phyloP scores from a whole-genome alignment of 2,113 vertebrate genomes.

The Columba janthina region DNA sequence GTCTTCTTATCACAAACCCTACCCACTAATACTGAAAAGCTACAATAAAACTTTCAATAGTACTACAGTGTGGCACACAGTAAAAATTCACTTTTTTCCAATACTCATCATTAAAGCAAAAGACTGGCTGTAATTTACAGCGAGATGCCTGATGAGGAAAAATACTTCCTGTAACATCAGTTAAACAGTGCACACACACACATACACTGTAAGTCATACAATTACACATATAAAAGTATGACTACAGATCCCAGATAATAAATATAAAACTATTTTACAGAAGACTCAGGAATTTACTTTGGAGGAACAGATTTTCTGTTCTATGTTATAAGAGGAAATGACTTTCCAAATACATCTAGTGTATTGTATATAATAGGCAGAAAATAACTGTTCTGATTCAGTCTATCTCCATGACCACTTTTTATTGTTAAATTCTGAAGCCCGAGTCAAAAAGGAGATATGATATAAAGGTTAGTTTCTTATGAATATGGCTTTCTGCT shows the following conservation, averaged over 20 bases:
- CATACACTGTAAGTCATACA: neutral
- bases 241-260: neutral
- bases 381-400: neutral
- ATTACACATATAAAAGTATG: neutral
- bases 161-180: neutral
- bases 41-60: neutral
- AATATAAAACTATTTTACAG: neutral
- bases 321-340: neutral
- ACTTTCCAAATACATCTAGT: neutral
- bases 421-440: neutral
- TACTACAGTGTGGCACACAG: neutral
- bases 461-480: neutral
- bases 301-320: neutral
- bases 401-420: neutral
- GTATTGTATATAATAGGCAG: neutral
- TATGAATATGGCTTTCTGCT: neutral
- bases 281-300: neutral
- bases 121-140: neutral
- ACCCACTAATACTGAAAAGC: neutral
- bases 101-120: neutral
- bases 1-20: neutral
- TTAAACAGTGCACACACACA: neutral
- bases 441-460: neutral
- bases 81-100: neutral
- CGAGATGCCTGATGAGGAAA: neutral